These are phyloP conservation scores for Vombatus ursinus DNA, from an alignment of 2,113 vertebrate genomes.

Conservation along the genomic window DNA sequence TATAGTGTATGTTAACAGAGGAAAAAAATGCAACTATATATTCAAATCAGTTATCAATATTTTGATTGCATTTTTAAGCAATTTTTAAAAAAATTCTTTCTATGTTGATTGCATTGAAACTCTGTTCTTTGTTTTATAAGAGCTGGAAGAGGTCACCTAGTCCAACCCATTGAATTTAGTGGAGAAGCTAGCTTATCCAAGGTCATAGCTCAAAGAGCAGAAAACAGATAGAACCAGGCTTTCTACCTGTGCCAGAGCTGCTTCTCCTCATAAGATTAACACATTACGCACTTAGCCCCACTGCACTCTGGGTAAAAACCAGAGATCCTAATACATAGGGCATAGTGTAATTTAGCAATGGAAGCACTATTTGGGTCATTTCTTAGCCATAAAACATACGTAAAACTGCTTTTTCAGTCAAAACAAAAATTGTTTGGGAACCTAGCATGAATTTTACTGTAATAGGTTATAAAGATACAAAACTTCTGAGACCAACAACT, in stretches of 20 bases:
- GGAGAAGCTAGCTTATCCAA: not conserved
- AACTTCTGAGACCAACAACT: not conserved
- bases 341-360: not conserved
- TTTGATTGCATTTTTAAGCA: not conserved
- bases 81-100: not conserved
- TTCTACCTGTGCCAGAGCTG: not conserved
- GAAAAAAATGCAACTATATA: not conserved
- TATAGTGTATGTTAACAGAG: not conserved
- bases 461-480: not conserved
- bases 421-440: not conserved
- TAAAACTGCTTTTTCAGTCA: not conserved
- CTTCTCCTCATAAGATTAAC: not conserved
- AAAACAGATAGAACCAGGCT: not conserved
- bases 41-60: not conserved
- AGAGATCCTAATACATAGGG: not conserved
- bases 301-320: not conserved
- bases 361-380: not conserved
- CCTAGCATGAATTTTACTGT: not conserved
- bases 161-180: not conserved
- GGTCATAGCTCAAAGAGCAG: not conserved
- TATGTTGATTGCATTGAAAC: not conserved
- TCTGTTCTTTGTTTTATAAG: not conserved
- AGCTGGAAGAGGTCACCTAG: not conserved
- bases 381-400: not conserved
- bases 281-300: not conserved